Evolutionary conservation across 1,140 invertebrate species (phyloP), one percentile per base, ranked within the genome.

Genomic region (Lithobius niger): DNA sequence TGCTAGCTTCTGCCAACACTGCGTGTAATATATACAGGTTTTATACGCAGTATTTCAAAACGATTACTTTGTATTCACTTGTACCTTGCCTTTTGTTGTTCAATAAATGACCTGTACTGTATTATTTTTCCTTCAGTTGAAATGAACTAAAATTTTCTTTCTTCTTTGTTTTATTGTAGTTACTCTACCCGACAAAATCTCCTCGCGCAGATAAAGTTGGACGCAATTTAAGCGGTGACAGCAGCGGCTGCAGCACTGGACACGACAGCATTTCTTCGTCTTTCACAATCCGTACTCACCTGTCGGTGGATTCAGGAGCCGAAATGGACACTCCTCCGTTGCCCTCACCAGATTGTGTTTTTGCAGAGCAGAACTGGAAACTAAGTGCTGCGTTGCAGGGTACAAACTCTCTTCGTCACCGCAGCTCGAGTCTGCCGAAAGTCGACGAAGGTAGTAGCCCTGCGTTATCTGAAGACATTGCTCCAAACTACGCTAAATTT

Each of bases 181-280:
- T 47, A 10, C 10, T 47, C 4, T 47, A 18, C 22, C 13, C 13
- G 13, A 18, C 6, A 22, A 47, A 47, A 19, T 10, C 13, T 47
- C 10, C 44, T 22, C 4, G 44, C 19, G 10, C 59, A 2, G 74
- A 74, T 26, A 65, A 70, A 27, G 71, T 74, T 45, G 67, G 65
- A 19, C 63, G 71, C 25, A 69, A 71, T 43, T 66, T 68, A 1
- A 75, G 73, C 51, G 73, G 72, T 1, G 77, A 79, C 60, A 76
- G 55, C 18, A 53, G 48, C 22, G 55, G 55, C 6, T 57, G 55
- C 27, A 36, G 49, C 51, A 77, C 72, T 36, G 77, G 72, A 2
- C 74, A 77, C 51, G 77, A 77, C 51, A 77, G 76, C 22, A 73
- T 77, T 1, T 76, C 76, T 1, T 78, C 76, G 2, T 76, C 6